Conservation (phyloP, 2,113 vertebrate genomes). For the cat (Felis catus) region DNA sequence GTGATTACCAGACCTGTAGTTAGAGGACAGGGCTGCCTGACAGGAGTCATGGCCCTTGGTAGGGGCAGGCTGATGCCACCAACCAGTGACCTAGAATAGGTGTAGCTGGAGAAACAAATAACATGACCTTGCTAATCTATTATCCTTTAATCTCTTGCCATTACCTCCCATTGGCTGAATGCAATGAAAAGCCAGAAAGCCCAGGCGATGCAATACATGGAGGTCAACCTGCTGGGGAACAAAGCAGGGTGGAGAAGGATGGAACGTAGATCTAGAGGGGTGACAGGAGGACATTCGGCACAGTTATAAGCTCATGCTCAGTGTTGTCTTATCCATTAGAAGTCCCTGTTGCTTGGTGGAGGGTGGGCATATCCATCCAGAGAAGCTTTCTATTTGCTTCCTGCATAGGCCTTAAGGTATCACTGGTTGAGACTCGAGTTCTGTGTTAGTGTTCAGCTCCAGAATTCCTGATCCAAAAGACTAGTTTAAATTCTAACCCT, state of each 20-base stretch:
- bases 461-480: slow-evolving; percentile 4
- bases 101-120: background rate
- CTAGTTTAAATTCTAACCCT: background rate
- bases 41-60: background rate
- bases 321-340: background rate
- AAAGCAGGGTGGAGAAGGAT: background rate
- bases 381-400: background rate
- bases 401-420: background rate
- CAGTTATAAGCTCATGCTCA: background rate
- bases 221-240: background rate
- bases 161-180: background rate
- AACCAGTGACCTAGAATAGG: background rate
- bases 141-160: background rate
- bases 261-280: background rate
- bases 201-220: background rate
- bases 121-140: background rate
- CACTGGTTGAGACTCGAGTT: background rate
- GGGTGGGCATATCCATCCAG: background rate
- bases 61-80: background rate
- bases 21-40: background rate
- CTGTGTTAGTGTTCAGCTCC: background rate
- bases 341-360: background rate
- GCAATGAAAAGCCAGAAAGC: background rate
- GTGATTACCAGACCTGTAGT: background rate
- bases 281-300: background rate